Evolutionary conservation across 2,888 invertebrate species (phyloP).

Genomic region (Chaetoderma sp.): DNA sequence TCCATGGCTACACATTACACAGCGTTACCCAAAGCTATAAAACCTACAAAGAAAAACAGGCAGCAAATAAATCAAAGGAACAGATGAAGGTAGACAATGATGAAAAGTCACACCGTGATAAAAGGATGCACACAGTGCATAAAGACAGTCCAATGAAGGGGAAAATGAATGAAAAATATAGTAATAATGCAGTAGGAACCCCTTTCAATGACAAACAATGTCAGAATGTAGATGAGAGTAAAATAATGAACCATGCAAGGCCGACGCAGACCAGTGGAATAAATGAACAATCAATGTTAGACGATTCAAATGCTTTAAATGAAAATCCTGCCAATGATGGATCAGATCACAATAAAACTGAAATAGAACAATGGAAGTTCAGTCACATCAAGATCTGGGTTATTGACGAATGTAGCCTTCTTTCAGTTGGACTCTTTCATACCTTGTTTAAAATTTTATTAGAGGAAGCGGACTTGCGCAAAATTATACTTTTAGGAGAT

Average conservation of each 20-base stretch:
- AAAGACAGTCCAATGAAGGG: too few relatives aligned
- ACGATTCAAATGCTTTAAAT: too few relatives aligned
- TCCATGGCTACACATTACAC: conserved; percentile 55
- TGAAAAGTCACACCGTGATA: too few relatives aligned
- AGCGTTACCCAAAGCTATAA: conserved; percentile 48
- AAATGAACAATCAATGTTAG: too few relatives aligned
- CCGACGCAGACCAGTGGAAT: too few relatives aligned
- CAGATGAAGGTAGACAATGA: conserved; percentile 21
- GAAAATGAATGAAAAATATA: too few relatives aligned
- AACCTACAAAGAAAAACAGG: background rate
- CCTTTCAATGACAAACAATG: too few relatives aligned
- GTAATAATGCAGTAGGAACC: too few relatives aligned
- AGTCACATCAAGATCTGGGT: conserved; percentile 45
- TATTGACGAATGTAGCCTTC: conserved; percentile 63
- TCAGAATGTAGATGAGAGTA: too few relatives aligned
- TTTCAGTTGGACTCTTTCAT: conserved; percentile 54
- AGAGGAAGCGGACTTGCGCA: conserved; percentile 42
- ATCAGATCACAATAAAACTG: conserved; percentile 23
- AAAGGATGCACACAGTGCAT: too few relatives aligned
- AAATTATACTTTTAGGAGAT: conserved; percentile 60
- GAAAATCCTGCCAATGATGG: background rate
- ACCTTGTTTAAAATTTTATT: conserved; percentile 48
- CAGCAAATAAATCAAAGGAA: background rate
- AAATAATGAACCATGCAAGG: too few relatives aligned
- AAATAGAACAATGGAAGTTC: conserved; percentile 43